These are phyloP conservation scores for Synergus japonicus DNA, from an alignment of 2,888 invertebrate species.

Conservation along the genomic window DNA sequence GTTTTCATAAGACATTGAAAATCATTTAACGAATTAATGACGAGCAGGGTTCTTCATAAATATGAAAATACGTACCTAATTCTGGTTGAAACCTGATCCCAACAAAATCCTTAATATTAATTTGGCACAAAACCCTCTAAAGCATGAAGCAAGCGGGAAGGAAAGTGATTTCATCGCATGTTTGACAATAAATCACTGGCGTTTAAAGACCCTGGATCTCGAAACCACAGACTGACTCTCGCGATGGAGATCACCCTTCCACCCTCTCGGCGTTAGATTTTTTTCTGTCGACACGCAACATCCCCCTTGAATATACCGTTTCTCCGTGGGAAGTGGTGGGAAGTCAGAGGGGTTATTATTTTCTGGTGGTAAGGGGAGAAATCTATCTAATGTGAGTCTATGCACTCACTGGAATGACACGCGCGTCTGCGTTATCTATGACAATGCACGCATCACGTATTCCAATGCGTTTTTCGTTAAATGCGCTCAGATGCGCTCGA, in stretches of 20 bases:
- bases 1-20: too few relatives aligned
- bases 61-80: too few relatives aligned
- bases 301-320: constrained; percentile 12
- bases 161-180: background rate
- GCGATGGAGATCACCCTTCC: constrained; percentile 23
- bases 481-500: constrained; percentile 63
- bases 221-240: constrained; percentile 18
- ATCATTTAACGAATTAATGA: too few relatives aligned
- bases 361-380: constrained; percentile 18
- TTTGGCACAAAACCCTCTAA: background rate
- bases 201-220: background rate
- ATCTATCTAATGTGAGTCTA: constrained; percentile 26
- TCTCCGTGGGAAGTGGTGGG: constrained; percentile 39
- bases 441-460: constrained; percentile 57
- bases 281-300: constrained; percentile 35
- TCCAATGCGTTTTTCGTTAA: constrained; percentile 63
- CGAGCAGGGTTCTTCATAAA: too few relatives aligned
- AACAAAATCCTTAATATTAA: background rate
- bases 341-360: constrained; percentile 40
- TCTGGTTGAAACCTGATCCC: background rate
- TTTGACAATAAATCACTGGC: background rate
- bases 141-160: background rate
- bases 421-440: constrained; percentile 59
- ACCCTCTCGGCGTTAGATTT: constrained; percentile 17
- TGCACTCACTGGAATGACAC: constrained; percentile 39